Evolutionary conservation across 1,140 invertebrate genomes (phyloP).

Genomic region (Metaphire vulgaris): DNA sequence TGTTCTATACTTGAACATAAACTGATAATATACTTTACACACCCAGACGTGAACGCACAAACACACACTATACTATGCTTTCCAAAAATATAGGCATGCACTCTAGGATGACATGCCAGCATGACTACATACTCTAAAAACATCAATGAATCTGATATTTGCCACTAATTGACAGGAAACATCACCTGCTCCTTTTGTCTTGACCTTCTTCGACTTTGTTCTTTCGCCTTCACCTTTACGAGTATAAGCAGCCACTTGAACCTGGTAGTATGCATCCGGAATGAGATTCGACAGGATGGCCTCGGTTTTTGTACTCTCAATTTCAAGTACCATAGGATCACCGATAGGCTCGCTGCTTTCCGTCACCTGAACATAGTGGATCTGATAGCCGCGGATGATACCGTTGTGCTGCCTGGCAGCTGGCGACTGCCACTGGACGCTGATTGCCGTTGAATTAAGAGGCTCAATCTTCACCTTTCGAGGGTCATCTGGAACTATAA

Average conservation of each 20-base stretch:
- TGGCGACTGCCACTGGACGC: constrained; percentile 84
- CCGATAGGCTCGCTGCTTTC: constrained; percentile 72
- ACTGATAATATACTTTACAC: not conserved
- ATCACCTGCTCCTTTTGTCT: constrained; percentile 56
- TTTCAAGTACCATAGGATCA: constrained; percentile 49
- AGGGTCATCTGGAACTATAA: constrained; percentile 87
- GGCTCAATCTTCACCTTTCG: constrained; percentile 75
- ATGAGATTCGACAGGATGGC: constrained; percentile 79
- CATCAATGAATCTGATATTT: not conserved
- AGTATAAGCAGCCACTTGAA: constrained; percentile 77
- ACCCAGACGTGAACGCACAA: not conserved
- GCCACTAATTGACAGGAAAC: not conserved
- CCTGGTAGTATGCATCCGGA: constrained; percentile 80
- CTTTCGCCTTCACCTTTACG: constrained; percentile 88
- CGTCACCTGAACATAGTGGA: constrained; percentile 81
- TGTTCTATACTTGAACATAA: not conserved
- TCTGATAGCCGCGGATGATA: constrained; percentile 92
- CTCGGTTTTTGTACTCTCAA: constrained; percentile 49
- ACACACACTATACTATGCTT: not conserved
- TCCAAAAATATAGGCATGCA: not conserved
- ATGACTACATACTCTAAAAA: too few relatives aligned
- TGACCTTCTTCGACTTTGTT: constrained; percentile 66
- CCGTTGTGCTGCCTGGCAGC: constrained; percentile 83
- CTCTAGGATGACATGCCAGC: too few relatives aligned
- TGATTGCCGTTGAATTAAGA: constrained; percentile 86